Conservation (phyloP, 2,888 invertebrate genomes). For the Agriopis leucophaearia region DNA sequence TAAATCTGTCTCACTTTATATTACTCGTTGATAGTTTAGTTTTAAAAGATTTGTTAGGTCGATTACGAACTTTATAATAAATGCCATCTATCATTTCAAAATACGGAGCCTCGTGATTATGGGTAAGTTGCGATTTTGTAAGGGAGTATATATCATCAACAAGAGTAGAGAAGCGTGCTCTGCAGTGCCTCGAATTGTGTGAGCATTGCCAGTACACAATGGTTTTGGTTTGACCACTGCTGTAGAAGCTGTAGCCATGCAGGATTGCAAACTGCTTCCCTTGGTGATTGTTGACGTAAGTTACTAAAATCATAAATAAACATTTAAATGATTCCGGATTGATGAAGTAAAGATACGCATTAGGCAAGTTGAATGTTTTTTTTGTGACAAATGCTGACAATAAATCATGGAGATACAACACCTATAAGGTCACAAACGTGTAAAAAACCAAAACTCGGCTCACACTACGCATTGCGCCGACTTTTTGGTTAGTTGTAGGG, state of each 20-base stretch:
- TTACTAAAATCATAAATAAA: slow-evolving; percentile 1
- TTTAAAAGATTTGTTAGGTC: neutral
- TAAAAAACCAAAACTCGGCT: too few species aligned
- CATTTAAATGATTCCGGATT: neutral
- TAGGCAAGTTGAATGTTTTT: too few species aligned
- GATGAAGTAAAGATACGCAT: too few species aligned
- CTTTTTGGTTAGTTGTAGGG: too few species aligned
- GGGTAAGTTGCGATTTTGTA: neutral
- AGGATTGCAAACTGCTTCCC: neutral
- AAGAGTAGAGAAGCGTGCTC: neutral
- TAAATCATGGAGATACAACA: too few species aligned
- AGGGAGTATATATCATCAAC: neutral
- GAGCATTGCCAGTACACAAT: neutral
- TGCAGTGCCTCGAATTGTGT: neutral
- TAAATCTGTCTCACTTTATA: too few species aligned
- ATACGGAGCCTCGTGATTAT: slow-evolving; percentile 1
- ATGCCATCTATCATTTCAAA: slow-evolving; percentile 10
- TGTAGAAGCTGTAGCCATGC: neutral
- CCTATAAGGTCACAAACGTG: too few species aligned
- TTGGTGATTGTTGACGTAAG: neutral
- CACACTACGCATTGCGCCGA: too few species aligned
- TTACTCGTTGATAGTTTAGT: too few species aligned
- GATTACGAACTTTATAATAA: neutral
- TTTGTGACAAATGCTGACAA: too few species aligned
- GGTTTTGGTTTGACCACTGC: neutral